These are phyloP conservation scores for Aleiodes testaceus DNA, from an alignment of 2,888 invertebrate species.

Conservation along the genomic window DNA sequence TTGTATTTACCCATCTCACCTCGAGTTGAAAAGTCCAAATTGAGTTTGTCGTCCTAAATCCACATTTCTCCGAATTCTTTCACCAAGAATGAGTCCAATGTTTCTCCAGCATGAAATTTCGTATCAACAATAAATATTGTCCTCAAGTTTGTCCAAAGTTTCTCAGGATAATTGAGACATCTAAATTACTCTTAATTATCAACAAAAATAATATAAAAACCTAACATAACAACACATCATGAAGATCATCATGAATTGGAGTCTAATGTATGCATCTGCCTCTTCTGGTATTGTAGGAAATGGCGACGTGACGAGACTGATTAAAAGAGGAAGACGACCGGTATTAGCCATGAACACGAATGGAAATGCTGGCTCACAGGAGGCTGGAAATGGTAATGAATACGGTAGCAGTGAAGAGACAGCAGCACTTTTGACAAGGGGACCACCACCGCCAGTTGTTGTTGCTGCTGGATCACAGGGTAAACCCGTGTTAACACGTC, in stretches of 20 bases:
- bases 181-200: too few relatives aligned
- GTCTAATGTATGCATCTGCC: conserved; percentile 42
- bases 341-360: conserved; percentile 65
- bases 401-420: conserved; percentile 84
- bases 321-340: conserved; percentile 49
- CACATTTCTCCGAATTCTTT: neutral
- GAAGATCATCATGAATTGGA: neutral
- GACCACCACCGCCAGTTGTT: conserved; percentile 74
- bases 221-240: neutral
- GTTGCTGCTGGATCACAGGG: conserved; percentile 66
- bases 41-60: neutral
- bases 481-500: conserved; percentile 88
- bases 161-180: neutral
- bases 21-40: neutral
- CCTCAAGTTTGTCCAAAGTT: neutral
- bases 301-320: conserved; percentile 60
- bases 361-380: conserved; percentile 65
- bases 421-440: conserved; percentile 83
- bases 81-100: too few relatives aligned
- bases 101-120: neutral
- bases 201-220: conserved; percentile 5
- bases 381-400: conserved; percentile 67
- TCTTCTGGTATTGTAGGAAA: conserved; percentile 58
- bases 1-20: neutral
- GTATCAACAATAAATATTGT: neutral